Evolutionary conservation across 2,113 vertebrate genomes (phyloP).

Genomic region (Falco punctatus): DNA sequence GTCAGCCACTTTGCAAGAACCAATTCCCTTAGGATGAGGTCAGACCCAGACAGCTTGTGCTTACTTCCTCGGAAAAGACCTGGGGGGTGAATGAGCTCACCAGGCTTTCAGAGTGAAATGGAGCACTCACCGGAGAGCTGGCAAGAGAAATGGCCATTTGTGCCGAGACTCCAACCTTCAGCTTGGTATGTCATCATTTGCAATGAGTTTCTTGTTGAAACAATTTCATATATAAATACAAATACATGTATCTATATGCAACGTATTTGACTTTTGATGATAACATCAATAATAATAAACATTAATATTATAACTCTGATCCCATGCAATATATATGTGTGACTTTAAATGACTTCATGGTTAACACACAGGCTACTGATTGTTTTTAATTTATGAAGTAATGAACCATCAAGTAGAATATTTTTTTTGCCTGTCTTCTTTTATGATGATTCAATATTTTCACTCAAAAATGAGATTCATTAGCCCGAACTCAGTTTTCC

Average conservation of each 20-base stretch:
- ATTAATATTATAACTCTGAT: background rate
- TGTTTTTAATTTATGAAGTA: background rate
- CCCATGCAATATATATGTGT: accelerated
- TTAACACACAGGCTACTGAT: background rate
- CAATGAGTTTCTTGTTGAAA: background rate
- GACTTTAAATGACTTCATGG: background rate
- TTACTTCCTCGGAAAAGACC: background rate
- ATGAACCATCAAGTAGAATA: background rate
- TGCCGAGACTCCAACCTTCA: background rate
- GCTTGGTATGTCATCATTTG: background rate
- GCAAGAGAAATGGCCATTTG: background rate
- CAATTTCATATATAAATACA: background rate
- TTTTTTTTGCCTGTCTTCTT: background rate
- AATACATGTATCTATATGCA: accelerated
- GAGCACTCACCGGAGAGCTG: background rate
- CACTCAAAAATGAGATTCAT: background rate
- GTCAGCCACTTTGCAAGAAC: background rate
- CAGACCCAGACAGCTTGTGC: background rate
- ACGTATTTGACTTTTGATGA: background rate
- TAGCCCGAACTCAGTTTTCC: background rate
- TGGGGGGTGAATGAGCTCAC: background rate
- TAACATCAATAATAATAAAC: background rate
- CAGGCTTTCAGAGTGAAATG: background rate
- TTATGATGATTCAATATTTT: background rate
- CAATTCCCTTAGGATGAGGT: background rate